These are phyloP conservation scores for Bombus waltoni DNA, from an alignment of 1,140 invertebrate species.

Conservation along the genomic window DNA sequence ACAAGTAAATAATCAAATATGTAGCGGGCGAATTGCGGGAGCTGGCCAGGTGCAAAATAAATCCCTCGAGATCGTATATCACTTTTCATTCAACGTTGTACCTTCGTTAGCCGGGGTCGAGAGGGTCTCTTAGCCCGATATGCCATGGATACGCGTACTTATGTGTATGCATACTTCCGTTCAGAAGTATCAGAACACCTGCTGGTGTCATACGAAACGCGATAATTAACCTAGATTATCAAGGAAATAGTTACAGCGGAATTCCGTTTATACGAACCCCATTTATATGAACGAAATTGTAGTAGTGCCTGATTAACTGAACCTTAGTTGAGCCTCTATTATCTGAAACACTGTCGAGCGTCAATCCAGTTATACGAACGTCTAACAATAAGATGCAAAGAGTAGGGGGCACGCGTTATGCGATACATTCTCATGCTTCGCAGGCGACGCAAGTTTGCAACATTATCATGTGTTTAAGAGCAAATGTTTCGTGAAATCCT, in stretches of 20 bases:
- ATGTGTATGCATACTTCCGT: not conserved
- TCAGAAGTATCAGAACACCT: not conserved
- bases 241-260: not conserved
- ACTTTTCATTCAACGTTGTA: conserved; percentile 56
- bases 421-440: no score
- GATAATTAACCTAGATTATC: conserved; percentile 3
- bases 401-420: no score
- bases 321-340: no score
- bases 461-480: no score
- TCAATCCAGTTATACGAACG: no score
- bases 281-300: no score
- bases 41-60: conserved; percentile 48
- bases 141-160: not conserved
- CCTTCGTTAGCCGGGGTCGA: conserved; percentile 32
- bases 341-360: no score
- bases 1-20: conserved; percentile 62
- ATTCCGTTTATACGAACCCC: no score
- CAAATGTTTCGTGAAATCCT: no score
- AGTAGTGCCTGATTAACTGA: no score
- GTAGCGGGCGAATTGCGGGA: conserved; percentile 9
- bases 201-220: not conserved
- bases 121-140: not conserved
- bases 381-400: no score
- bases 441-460: no score
- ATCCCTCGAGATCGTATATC: conserved; percentile 60